Conservation (phyloP, 2,888 invertebrate species). For the Unio delphinus region DNA sequence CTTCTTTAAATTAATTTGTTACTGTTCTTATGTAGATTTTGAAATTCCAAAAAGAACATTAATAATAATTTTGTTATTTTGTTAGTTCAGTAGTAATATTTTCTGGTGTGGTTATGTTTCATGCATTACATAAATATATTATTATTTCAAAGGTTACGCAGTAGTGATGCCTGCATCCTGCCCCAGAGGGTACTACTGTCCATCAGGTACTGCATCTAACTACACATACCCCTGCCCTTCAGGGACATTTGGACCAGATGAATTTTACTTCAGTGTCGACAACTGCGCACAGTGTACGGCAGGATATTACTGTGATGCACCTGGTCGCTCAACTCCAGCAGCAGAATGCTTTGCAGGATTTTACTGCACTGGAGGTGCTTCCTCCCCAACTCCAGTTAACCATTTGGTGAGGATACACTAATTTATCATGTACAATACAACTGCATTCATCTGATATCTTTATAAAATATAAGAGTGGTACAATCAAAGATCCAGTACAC, state of each 20-base stretch:
- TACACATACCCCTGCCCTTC: constrained; percentile 62
- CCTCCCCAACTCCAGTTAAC: constrained; percentile 45
- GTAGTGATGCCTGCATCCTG: constrained; percentile 62
- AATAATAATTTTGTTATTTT: constrained; percentile 1
- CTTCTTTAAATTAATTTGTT: too few relatives aligned
- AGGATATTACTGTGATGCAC: constrained; percentile 63
- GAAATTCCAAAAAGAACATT: background rate
- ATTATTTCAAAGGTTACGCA: constrained; percentile 45
- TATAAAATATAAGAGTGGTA: too few relatives aligned
- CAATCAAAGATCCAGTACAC: too few relatives aligned
- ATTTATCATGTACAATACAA: too few relatives aligned
- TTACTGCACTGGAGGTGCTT: constrained; percentile 60
- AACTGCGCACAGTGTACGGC: constrained; percentile 62
- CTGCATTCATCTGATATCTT: too few relatives aligned
- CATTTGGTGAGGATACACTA: constrained; percentile 47
- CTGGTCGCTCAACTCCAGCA: constrained; percentile 56
- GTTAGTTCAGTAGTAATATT: background rate
- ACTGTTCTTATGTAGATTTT: background rate
- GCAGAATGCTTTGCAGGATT: constrained; percentile 65
- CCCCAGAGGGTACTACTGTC: constrained; percentile 66
- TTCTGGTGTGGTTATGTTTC: background rate
- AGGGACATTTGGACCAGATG: constrained; percentile 60
- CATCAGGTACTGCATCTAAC: constrained; percentile 56
- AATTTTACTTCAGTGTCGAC: constrained; percentile 37
- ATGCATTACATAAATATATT: too few relatives aligned